Percentiles rank a stretch among this genome's conserved stretches.
These are phyloP conservation scores for Macropodus opercularis DNA, from an alignment of 2,797 vertebrate species.

Conservation along the genomic window DNA sequence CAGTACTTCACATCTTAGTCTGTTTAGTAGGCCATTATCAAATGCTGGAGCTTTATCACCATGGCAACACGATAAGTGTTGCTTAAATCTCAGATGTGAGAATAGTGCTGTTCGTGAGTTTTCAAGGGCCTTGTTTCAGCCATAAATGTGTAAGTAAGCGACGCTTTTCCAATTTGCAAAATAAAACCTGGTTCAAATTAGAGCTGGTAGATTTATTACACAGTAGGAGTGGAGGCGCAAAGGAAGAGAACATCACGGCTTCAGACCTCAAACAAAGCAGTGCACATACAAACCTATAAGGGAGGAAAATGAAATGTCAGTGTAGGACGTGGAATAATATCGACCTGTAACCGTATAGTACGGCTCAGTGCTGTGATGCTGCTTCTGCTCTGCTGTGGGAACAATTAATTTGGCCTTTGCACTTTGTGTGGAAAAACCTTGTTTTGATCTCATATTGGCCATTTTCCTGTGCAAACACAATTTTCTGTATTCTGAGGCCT, in stretches of 20 bases:
- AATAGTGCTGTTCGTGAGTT: too few species aligned
- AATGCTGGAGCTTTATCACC: too few species aligned
- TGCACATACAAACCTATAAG: background rate
- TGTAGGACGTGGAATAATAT: too few species aligned
- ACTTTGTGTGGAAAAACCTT: background rate
- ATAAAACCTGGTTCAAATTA: too few species aligned
- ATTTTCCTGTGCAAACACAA: conserved; percentile 19
- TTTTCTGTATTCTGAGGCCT: conserved; percentile 11
- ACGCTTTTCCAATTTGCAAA: too few species aligned
- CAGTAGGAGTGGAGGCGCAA: background rate
- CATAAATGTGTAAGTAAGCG: too few species aligned
- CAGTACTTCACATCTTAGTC: too few species aligned
- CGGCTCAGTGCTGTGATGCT: background rate
- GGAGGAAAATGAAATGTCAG: background rate
- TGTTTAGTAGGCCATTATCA: too few species aligned
- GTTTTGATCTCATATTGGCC: conserved; percentile 6
- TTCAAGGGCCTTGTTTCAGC: too few species aligned
- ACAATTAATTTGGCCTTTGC: conserved; percentile 18
- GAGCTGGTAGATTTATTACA: too few species aligned
- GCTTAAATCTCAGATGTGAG: too few species aligned
- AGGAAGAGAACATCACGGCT: background rate
- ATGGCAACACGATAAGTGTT: too few species aligned
- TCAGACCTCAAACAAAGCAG: background rate
- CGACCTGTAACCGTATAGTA: background rate
- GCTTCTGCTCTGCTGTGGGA: background rate